Conservation (phyloP, 2,797 vertebrate species). For the Cheirogaleus major region DNA sequence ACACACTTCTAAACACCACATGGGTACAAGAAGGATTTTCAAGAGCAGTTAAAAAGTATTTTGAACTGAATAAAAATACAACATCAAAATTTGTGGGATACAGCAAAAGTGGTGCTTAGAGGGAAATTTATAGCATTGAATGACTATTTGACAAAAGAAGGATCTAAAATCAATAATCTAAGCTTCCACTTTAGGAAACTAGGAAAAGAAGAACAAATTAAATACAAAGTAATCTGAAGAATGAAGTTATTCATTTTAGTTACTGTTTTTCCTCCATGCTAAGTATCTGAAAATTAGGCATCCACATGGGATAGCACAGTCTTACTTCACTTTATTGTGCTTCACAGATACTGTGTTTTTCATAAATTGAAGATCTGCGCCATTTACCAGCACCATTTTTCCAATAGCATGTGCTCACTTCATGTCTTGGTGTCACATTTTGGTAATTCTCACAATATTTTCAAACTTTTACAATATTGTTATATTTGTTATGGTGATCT, state of each 20-base stretch:
- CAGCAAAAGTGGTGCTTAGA: neutral
- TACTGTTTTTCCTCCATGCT: neutral
- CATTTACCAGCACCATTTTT: neutral
- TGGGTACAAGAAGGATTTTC: neutral
- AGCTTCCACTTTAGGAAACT: neutral
- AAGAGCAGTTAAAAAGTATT: neutral
- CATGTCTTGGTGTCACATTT: neutral
- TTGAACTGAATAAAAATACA: neutral
- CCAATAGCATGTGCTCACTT: neutral
- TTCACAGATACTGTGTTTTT: neutral
- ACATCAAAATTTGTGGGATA: neutral
- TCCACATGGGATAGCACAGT: neutral
- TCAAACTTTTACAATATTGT: neutral
- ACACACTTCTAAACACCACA: neutral
- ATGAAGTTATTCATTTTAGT: neutral
- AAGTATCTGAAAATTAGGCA: slow-evolving; percentile 30
- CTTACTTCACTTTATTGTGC: neutral
- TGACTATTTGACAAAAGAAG: neutral
- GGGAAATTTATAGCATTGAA: neutral
- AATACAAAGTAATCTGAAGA: slow-evolving; percentile 35
- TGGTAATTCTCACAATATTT: neutral
- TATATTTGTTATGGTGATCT: neutral
- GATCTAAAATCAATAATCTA: neutral
- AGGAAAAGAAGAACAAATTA: slow-evolving; percentile 4
- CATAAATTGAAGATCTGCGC: neutral